phyloP scores from a whole-genome alignment of 2,888 invertebrate species.

The Thymelicus sylvestris region DNA sequence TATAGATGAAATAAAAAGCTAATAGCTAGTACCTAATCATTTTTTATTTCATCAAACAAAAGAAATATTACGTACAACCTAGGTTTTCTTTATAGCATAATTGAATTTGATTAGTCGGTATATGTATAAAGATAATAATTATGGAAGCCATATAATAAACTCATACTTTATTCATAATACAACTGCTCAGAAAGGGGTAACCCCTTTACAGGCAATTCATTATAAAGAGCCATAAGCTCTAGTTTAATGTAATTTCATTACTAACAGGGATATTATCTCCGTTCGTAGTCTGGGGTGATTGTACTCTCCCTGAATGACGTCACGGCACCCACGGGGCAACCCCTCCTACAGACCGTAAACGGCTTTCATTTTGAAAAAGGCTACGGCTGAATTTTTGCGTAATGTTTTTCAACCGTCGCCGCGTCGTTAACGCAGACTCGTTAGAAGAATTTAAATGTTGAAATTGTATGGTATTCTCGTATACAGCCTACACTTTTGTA shows the following conservation, averaged over 20 bases:
- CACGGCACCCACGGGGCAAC: not conserved
- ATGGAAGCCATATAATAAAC: too few species aligned
- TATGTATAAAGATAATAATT: too few species aligned
- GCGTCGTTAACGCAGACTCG: constrained; percentile 1
- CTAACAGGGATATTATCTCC: not conserved
- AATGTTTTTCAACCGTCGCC: too few species aligned
- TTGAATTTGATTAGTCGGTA: too few species aligned
- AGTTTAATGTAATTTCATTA: constrained; percentile 2
- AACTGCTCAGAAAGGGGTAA: too few species aligned
- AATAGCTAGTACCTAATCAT: too few species aligned
- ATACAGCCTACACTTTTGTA: not conserved
- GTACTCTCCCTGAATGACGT: constrained; percentile 8
- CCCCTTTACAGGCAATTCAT: too few species aligned
- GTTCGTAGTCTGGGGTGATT: not conserved
- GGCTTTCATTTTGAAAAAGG: constrained; percentile 3
- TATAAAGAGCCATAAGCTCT: not conserved
- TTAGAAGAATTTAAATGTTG: not conserved
- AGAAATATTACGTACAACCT: too few species aligned
- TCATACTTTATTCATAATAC: too few species aligned
- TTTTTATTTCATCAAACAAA: too few species aligned
- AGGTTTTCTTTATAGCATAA: too few species aligned
- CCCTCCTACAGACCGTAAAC: constrained; percentile 13
- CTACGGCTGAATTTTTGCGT: not conserved
- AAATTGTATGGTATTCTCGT: not conserved
- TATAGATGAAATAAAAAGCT: too few species aligned